Evolutionary conservation across 2,113 vertebrate genomes (phyloP).

Genomic region (Caloenas nicobarica): DNA sequence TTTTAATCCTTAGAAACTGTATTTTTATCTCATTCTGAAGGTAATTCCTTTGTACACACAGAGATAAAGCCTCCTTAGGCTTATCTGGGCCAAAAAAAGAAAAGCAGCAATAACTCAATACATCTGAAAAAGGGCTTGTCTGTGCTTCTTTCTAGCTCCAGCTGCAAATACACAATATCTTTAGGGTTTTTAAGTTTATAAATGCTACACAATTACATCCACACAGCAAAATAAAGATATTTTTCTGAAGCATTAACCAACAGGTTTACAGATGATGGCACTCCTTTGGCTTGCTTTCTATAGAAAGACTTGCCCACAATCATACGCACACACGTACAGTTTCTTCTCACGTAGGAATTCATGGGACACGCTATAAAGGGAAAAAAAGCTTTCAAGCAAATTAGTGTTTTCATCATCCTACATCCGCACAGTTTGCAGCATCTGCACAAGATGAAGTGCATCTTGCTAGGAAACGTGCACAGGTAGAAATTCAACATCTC

Average conservation of each 20-base stretch:
- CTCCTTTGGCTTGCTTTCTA: background rate
- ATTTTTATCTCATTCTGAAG: slow-evolving; percentile 17
- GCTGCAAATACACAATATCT: background rate
- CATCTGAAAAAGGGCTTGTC: background rate
- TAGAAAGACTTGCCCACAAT: background rate
- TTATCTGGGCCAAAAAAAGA: background rate
- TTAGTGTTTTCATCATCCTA: slow-evolving; percentile 22
- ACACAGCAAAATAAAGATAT: background rate
- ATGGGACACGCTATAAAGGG: background rate
- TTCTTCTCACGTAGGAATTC: background rate
- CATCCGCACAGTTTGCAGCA: background rate
- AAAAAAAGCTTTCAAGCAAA: background rate
- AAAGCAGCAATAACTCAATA: background rate
- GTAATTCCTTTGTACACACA: slow-evolving; percentile 6
- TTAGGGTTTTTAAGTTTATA: background rate
- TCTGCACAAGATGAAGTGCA: background rate
- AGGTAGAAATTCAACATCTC: background rate
- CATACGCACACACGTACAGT: fast-evolving
- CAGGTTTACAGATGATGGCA: background rate
- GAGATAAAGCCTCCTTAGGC: background rate
- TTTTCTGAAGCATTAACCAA: background rate
- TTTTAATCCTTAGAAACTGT: slow-evolving; percentile 24
- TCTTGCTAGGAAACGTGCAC: background rate
- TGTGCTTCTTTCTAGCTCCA: background rate
- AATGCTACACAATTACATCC: background rate